Conservation (phyloP, 2,888 invertebrate genomes). For the Falcaria lacertinaria region DNA sequence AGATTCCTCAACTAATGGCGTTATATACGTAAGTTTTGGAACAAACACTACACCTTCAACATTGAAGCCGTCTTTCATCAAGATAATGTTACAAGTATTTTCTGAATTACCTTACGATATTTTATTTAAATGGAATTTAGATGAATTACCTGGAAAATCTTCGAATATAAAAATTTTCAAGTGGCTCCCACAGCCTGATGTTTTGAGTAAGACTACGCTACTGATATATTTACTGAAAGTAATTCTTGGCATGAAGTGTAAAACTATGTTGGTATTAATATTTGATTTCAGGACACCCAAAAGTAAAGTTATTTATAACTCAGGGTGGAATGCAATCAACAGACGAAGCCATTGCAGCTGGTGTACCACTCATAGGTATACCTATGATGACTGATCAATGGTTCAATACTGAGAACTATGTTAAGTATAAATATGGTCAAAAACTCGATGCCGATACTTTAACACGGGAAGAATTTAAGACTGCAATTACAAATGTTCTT, state of each 20-base stretch:
- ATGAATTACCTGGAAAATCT: slow-evolving; percentile 26
- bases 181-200: slow-evolving; percentile 60
- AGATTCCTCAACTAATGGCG: slow-evolving; percentile 27
- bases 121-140: slow-evolving; percentile 55
- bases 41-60: slow-evolving; percentile 30
- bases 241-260: no score
- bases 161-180: slow-evolving; percentile 38
- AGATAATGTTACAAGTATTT: slow-evolving; percentile 40
- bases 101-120: slow-evolving; percentile 49
- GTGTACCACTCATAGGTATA: slow-evolving; percentile 43
- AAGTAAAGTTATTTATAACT: slow-evolving; percentile 53
- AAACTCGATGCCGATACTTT: slow-evolving; percentile 28
- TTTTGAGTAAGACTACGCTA: slow-evolving; percentile 57
- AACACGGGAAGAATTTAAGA: slow-evolving; percentile 23
- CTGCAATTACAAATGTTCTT: slow-evolving; percentile 21
- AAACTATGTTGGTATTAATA: not conserved
- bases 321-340: slow-evolving; percentile 57
- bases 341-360: slow-evolving; percentile 48
- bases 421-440: slow-evolving; percentile 33
- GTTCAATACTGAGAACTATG: slow-evolving; percentile 36
- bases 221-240: no score
- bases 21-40: slow-evolving; percentile 34
- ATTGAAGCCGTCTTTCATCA: slow-evolving; percentile 34
- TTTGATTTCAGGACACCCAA: slow-evolving; percentile 39
- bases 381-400: slow-evolving; percentile 51